These are phyloP conservation scores for Oasisia sp. DNA, from an alignment of 2,888 invertebrate genomes.

Conservation along the genomic window DNA sequence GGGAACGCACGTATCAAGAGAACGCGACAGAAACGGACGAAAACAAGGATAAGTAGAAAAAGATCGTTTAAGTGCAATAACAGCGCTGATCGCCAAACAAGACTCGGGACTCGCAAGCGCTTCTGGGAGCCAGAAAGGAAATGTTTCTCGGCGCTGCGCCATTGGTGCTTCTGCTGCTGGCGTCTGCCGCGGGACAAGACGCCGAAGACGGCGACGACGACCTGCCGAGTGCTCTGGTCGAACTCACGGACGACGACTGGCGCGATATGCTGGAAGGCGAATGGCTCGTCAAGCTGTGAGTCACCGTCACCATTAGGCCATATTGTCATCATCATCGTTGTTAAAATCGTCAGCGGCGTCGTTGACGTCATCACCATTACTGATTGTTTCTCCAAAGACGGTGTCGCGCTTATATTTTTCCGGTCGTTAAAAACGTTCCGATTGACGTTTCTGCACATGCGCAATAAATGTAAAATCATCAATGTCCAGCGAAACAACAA, in stretches of 20 bases:
- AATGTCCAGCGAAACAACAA: no score
- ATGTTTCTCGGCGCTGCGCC: not conserved
- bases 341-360: no score
- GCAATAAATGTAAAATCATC: no score
- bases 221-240: not conserved
- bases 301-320: not conserved
- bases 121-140: not conserved
- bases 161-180: not conserved
- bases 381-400: no score
- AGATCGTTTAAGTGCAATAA: not conserved
- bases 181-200: not conserved
- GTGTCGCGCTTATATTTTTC: no score
- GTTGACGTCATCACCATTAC: no score
- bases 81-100: not conserved
- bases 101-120: not conserved
- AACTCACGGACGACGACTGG: slow-evolving; percentile 86
- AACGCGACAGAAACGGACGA: not conserved
- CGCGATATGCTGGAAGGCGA: slow-evolving; percentile 87
- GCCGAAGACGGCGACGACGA: not conserved
- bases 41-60: not conserved
- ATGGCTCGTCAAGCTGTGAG: slow-evolving; percentile 99
- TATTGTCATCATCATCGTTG: no score
- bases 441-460: no score
- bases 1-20: not conserved
- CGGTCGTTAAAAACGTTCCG: no score